Evolutionary conservation across 2,113 vertebrate genomes (phyloP).

Genomic region (Callithrix jacchus): DNA sequence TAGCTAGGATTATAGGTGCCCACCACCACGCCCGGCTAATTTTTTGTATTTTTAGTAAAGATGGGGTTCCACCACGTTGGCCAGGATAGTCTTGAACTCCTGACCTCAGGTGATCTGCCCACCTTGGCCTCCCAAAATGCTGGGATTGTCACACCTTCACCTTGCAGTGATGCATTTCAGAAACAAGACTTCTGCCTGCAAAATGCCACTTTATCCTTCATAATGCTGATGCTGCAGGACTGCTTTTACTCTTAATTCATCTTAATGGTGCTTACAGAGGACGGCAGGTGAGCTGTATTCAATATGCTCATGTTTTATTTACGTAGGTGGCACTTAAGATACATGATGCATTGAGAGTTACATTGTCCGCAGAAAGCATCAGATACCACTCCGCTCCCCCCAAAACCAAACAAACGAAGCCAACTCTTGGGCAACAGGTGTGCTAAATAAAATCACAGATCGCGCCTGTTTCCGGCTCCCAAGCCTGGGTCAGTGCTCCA

Average conservation of each 20-base stretch:
- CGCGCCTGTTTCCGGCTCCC: constrained; percentile 40
- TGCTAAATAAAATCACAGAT: constrained; percentile 38
- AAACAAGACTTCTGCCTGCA: neutral
- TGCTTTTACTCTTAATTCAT: constrained; percentile 74
- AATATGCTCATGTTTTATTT: constrained; percentile 62
- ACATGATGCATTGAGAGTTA: constrained; percentile 64
- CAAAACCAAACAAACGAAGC: constrained; percentile 36
- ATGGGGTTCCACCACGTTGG: too few relatives aligned
- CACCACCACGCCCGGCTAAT: too few relatives aligned
- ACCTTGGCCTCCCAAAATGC: too few relatives aligned
- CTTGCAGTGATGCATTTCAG: fast-evolving
- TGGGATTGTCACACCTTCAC: neutral
- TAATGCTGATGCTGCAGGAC: neutral
- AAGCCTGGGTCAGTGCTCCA: neutral
- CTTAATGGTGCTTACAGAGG: constrained; percentile 63
- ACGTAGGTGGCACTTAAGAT: neutral
- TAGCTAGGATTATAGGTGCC: too few relatives aligned
- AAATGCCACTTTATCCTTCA: neutral
- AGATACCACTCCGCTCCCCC: constrained; percentile 14
- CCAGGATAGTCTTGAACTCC: too few relatives aligned
- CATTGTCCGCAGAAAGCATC: constrained; percentile 55
- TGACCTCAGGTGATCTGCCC: too few relatives aligned
- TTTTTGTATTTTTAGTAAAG: too few relatives aligned
- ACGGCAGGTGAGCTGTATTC: constrained; percentile 28
- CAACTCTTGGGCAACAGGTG: neutral